Conservation (phyloP, 2,797 vertebrate genomes). For the Myioborus melanocephalus region DNA sequence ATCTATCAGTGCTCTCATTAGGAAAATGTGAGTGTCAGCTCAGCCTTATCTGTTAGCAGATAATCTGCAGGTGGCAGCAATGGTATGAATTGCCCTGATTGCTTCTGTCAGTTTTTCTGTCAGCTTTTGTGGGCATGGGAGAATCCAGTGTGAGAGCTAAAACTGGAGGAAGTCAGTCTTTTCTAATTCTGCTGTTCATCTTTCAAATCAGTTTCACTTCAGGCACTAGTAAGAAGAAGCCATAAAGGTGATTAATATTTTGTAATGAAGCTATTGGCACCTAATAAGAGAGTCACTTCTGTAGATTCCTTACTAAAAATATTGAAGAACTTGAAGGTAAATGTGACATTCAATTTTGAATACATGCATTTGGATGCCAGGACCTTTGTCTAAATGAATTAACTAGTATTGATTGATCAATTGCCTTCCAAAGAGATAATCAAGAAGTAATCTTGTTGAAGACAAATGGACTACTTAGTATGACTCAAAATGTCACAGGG, state of each 20-base stretch:
- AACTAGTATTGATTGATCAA: constrained; percentile 37
- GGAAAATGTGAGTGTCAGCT: neutral
- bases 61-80: constrained; percentile 56
- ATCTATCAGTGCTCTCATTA: neutral
- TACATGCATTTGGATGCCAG: neutral
- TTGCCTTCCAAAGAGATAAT: constrained; percentile 44
- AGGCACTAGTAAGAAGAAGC: neutral
- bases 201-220: neutral
- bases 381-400: constrained; percentile 14
- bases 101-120: neutral
- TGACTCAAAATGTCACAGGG: constrained; percentile 7
- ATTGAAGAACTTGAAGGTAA: constrained; percentile 28
- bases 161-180: neutral
- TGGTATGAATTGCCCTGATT: neutral
- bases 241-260: constrained; percentile 48
- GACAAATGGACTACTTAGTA: constrained; percentile 20
- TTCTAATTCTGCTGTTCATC: neutral
- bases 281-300: constrained; percentile 43
- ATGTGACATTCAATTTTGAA: constrained; percentile 16
- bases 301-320: constrained; percentile 32
- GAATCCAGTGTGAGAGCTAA: neutral
- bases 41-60: neutral
- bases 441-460: constrained; percentile 26
- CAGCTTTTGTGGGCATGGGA: neutral
- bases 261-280: constrained; percentile 56